A percentile compares a stretch with the other conserved stretches of the same genome.
Conservation (phyloP, 30 jellyfish, hydroid and myxozoan genomes). For the Chrysaora quinquecirrha region DNA sequence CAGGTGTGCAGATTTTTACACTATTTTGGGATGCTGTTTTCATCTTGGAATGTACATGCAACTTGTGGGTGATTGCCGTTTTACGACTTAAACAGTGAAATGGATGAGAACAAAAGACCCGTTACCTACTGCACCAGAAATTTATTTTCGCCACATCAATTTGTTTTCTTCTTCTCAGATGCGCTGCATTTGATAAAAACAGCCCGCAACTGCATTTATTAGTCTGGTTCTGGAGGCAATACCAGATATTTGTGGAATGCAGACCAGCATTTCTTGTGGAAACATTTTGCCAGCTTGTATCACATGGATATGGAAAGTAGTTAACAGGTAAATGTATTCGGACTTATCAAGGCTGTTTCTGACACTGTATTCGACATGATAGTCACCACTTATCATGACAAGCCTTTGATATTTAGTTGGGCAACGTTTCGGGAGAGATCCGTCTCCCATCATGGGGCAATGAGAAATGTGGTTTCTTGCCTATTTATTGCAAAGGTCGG, state of each 20-base stretch:
- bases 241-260: conserved; percentile 13
- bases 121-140: not conserved
- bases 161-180: not conserved
- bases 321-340: no score
- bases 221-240: not conserved
- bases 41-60: conserved; percentile 21
- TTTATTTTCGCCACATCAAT: not conserved
- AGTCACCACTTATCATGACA: no score
- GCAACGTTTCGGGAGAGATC: no score
- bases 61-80: not conserved
- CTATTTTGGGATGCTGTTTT: conserved; percentile 71
- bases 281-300: not conserved
- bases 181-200: not conserved
- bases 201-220: not conserved
- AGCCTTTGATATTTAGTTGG: no score
- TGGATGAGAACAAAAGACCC: not conserved
- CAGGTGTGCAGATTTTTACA: conserved; percentile 13
- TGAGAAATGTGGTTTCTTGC: no score
- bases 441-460: no score
- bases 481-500: no score
- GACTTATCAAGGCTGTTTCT: no score
- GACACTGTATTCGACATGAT: no score
- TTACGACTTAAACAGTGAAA: not conserved
- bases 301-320: not conserved
- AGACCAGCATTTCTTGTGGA: not conserved